Percentiles rank a stretch among this genome's conserved stretches.
Conservation (phyloP, 2,888 invertebrate species). For the Phaonia tiefii region DNA sequence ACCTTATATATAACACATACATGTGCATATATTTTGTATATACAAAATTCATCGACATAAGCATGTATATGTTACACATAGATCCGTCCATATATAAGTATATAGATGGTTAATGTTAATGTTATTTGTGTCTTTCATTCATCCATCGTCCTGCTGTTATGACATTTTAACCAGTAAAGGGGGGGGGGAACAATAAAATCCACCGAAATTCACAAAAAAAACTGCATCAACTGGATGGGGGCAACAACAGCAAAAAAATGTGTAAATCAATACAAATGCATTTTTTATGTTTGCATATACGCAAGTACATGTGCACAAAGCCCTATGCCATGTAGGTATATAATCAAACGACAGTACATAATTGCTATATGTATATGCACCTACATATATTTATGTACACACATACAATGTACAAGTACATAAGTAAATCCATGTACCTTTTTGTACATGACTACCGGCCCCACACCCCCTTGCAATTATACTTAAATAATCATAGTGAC, state of each 20-base stretch:
- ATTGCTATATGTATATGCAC: slow-evolving; percentile 11
- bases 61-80: no score
- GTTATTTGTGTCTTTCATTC: slow-evolving; percentile 51
- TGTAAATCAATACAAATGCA: background rate
- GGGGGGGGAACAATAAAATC: slow-evolving; percentile 11
- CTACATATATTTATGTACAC: slow-evolving; percentile 18
- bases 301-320: no score
- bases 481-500: background rate
- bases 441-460: slow-evolving; percentile 26
- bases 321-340: no score
- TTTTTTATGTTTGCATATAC: no score
- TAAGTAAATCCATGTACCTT: background rate
- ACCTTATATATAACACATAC: no score
- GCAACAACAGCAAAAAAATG: background rate
- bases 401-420: background rate
- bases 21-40: no score
- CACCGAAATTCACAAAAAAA: no score
- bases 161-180: background rate
- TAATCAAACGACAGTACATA: slow-evolving; percentile 38
- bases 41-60: no score
- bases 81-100: no score
- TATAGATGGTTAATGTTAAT: slow-evolving; percentile 38
- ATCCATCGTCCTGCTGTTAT: slow-evolving; percentile 53
- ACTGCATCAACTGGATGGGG: no score
- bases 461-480: slow-evolving; percentile 18